Evolutionary conservation across 2,888 invertebrate species (phyloP), one percentile per base, ranked within the genome.

Genomic region (Galerucella nymphaeae): DNA sequence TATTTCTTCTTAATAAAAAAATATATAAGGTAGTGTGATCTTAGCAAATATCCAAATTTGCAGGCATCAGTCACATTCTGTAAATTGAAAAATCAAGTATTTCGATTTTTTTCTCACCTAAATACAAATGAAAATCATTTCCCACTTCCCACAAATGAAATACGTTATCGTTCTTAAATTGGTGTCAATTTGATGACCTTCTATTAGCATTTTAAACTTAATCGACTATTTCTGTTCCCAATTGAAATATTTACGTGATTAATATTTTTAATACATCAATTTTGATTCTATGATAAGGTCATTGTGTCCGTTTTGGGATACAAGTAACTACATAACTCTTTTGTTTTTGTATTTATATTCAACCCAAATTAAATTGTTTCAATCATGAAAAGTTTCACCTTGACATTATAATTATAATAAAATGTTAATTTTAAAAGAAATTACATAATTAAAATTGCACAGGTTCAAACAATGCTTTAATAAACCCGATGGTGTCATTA

Each of bases 121-220:
- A 30, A 30, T 30, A 30, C 30, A 30, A 30, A 30, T 30, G 30
- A 0, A 30, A 30, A 30, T 8, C 0, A 30, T 30, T 30, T n/a
- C n/a, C n/a, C n/a, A n/a, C n/a, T n/a, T 30, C 4, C 23, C 23
- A 30, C 48, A n/a, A 48, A 48, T 1, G n/a, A n/a, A 48, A 48
- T 48, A n/a, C 18, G n/a, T 18, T 18, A 53, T 53, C 53, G 18
- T 53, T 53, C 9, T 9, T 53, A 8, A 53, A 53, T 53, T 53
- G 53, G 53, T 53, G 53, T 53, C 53, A 53, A 53, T 53, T 53
- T 18, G 53, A 3, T 18, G 53, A 53, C 53, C 53, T 53, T 16
- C 18, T 16, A 2, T 53, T 18, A 53, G 53, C 18, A 18, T 9
- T 18, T 53, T 18, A 53, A 53, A 18, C 9, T 53, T 18, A 53